Conservation (phyloP, 2,113 vertebrate genomes). For the Dromiciops gliroides region DNA sequence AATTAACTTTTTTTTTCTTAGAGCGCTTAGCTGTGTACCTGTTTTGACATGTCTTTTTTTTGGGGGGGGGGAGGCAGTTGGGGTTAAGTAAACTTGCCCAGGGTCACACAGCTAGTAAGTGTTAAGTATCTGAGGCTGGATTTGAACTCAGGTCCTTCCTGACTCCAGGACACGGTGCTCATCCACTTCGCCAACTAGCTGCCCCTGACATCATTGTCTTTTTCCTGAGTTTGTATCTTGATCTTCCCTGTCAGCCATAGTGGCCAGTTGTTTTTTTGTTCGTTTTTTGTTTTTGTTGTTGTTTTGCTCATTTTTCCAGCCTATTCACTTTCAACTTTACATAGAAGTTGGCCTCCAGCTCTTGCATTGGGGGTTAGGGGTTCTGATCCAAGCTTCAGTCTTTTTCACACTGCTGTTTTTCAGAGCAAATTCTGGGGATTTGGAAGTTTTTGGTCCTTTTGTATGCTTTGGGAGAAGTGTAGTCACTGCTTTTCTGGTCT, state of each 20-base stretch:
- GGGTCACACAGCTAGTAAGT: no score
- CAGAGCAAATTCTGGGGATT: background rate
- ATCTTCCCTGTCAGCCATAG: background rate
- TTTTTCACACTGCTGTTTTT: background rate
- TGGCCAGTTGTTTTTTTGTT: background rate
- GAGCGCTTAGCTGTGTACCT: background rate
- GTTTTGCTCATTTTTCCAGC: background rate
- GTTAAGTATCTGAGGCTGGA: no score
- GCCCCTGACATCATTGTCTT: background rate
- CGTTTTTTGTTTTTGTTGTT: no score
- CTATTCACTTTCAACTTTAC: background rate
- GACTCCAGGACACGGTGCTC: no score
- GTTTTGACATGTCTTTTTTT: no score
- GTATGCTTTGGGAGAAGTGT: background rate
- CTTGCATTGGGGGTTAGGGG: background rate
- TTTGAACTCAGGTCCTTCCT: no score
- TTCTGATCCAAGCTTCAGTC: background rate
- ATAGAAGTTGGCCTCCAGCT: background rate
- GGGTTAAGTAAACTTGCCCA: no score
- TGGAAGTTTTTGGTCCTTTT: background rate
- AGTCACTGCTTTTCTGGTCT: background rate
- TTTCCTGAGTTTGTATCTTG: background rate
- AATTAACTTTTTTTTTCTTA: background rate
- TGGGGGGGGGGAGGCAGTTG: no score
- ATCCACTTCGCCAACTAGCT: no score